Conservation (phyloP, 1,140 invertebrate genomes). For the Dreissena rostriformis region DNA sequence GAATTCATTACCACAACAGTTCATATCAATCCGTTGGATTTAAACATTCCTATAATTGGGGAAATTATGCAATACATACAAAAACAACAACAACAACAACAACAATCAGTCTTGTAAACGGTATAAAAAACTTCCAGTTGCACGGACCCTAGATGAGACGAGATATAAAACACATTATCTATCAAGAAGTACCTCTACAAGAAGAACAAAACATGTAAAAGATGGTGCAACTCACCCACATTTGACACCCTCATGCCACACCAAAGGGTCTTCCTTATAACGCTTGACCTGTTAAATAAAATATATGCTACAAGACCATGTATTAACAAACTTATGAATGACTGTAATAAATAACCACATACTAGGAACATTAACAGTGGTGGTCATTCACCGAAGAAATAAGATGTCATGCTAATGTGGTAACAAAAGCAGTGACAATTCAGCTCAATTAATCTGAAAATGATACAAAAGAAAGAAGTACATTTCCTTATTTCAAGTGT, state of each 20-base stretch:
- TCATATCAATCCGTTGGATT: no score
- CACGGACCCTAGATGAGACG: no score
- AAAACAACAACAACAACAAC: no score
- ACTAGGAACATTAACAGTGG: not conserved
- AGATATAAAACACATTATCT: no score
- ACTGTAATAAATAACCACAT: not conserved
- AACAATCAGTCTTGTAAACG: no score
- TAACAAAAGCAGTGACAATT: no score
- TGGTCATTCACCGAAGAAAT: not conserved
- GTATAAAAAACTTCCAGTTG: no score
- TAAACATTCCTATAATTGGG: no score
- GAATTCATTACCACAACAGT: no score
- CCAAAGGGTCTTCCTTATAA: conserved; percentile 30
- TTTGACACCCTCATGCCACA: conserved; percentile 42
- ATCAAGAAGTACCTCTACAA: no score
- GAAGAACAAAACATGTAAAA: no score
- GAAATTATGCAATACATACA: no score
- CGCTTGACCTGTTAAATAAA: conserved; percentile 21
- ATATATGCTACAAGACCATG: not conserved
- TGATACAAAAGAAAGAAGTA: not conserved
- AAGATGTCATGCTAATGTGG: not conserved
- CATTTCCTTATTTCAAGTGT: not conserved
- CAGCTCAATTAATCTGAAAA: not conserved
- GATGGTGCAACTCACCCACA: conserved; percentile 32
- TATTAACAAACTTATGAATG: not conserved